Base-by-base conservation (phyloP, 2,888 invertebrate genomes). In the Pachliopta kotzebuea region DNA sequence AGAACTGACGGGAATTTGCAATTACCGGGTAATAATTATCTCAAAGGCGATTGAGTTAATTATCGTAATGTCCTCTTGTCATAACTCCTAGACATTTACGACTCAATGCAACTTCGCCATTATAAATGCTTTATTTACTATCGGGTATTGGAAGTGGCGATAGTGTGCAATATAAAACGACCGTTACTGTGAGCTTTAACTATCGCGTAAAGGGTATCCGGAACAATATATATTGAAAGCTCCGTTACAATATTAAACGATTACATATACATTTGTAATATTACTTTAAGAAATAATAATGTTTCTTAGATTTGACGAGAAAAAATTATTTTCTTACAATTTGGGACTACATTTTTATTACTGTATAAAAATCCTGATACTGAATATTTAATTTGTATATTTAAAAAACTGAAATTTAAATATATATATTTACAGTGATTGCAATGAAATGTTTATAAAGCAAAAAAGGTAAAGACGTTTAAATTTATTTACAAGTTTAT, bases 121-220 rank as follows among this genome's bases (percentile, higher is more conserved):
- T 57, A 31, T 65, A 54, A 65, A 65, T 57, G 37, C 37, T 60
- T 61, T 57, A 65, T 65, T 65, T 61, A 57, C 61, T 61, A 57
- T 60, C 61, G 45, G 52, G 24, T 61, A 60, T 65, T 65, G 53
- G 26, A 56, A 31, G 61, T 45, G 29, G 29, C 61, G 31, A 53
- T 63, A 56, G 56, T 57, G 31, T 45, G 56, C 54, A 42, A 55
- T 49, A 52, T 65, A 61, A 65, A 60, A 65, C 29, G 52, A 65
- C 65, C 60, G 65, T 65, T 65, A 65, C 26, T 52, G 37, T 57
- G 31, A 57, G 61, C 57, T 57, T 65, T 65, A 61, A 65, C 57
- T 65, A 53, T 45, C 9, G 20, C 23, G 31, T 17, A 26, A 57
- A 61, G 53, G 56, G 56, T 61, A 61, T 37, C 37, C 37, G 50